Evolutionary conservation across 1,140 invertebrate species (phyloP), one percentile per base, ranked within the genome.

Genomic region (Drosophila tsacasi): DNA sequence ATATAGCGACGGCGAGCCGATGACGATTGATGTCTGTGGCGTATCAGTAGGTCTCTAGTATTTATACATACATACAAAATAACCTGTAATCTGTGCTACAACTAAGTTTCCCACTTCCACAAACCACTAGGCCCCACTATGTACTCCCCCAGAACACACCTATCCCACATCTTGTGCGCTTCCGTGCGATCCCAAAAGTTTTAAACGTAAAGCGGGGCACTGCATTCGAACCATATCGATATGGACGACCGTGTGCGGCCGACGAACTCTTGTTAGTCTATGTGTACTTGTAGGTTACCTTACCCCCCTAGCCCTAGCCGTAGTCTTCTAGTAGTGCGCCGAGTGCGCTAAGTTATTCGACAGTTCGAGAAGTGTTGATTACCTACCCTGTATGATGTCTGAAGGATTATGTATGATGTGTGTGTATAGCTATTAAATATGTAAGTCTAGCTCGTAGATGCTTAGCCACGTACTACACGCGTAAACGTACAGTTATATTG

Each of bases 121-220:
- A 42, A 42, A 9, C 40, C n/a, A 42, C 59, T 49, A 23, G n/a
- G n/a, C 25, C n/a, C 19, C 25, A 37, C 39, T 32, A 42, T 50
- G 44, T 57, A 59, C 59, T 37, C 59, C 64, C 23, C 17, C 17
- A 27, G 10, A 40, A 27, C 55, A 25, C 27, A n/a, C 23, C 12
- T 7, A 30, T 21, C 10, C 15, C 21, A 21, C 32, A 67, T 39
- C 76, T 81, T 89, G 66, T 64, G 84, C 84, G 84, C 84, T 87
- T 87, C 84, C 84, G 44, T 81, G 84, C 84, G 81, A 83, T 78
- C 66, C 84, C 62, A 87, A 89, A 72, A 87, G 76, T 87, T 86
- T 69, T 68, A 87, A 87, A 89, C 83, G 61, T 66, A 52, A 73
- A 78, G 44, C 75, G 76, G 66, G 21, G 47, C 57, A 58, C 62